Conservation (phyloP, 2,888 invertebrate genomes). For the Molanna angustata region DNA sequence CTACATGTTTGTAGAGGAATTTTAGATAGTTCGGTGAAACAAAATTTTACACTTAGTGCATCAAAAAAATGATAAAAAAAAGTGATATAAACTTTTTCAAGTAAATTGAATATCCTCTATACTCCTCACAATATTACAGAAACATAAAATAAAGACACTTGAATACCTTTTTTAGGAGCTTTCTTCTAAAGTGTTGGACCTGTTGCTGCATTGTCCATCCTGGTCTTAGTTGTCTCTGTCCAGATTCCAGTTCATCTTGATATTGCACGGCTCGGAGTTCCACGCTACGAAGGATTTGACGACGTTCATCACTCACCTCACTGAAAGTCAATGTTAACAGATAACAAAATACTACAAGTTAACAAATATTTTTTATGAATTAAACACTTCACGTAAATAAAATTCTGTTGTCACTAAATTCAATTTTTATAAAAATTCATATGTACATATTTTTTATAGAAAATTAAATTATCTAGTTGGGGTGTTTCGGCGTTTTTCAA, state of each 20-base stretch:
- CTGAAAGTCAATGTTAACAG: conserved; percentile 43
- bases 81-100: too few relatives aligned
- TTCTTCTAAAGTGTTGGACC: conserved; percentile 86
- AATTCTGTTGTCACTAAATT: too few relatives aligned
- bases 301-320: conserved; percentile 65
- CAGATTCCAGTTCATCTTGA: conserved; percentile 93
- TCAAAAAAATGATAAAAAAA: too few relatives aligned
- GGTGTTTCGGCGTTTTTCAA: too few relatives aligned
- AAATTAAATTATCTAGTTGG: too few relatives aligned
- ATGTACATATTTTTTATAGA: too few relatives aligned
- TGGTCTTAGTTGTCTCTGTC: conserved; percentile 67
- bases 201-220: conserved; percentile 78
- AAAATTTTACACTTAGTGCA: too few relatives aligned
- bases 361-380: too few relatives aligned
- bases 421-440: too few relatives aligned
- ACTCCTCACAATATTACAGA: background rate
- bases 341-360: too few relatives aligned
- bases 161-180: conserved; percentile 86
- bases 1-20: too few relatives aligned
- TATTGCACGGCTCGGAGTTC: conserved; percentile 94
- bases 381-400: too few relatives aligned
- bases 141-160: background rate
- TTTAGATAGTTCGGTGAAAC: background rate
- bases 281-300: conserved; percentile 81
- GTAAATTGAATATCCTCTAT: background rate